Conservation (phyloP, 2,888 invertebrate genomes). For the Brenthis ino region DNA sequence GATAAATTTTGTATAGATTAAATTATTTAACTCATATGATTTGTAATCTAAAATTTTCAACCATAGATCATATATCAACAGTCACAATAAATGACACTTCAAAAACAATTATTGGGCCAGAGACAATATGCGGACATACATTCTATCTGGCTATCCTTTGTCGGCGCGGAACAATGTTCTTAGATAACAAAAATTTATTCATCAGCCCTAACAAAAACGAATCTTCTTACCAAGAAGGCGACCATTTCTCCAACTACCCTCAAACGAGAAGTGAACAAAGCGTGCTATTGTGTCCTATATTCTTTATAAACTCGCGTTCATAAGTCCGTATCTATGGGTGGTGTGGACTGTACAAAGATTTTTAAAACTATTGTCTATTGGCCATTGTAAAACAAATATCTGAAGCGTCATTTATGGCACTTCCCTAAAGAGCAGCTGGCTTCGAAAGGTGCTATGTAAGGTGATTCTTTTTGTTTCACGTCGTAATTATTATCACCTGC, state of each 20-base stretch:
- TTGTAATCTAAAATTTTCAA: neutral
- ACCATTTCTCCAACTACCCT: constrained; percentile 60
- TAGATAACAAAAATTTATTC: constrained; percentile 64
- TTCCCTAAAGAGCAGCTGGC: constrained; percentile 63
- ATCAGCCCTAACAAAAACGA: constrained; percentile 64
- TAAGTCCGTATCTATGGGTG: constrained; percentile 57
- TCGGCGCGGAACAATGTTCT: constrained; percentile 52
- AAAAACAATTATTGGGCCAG: constrained; percentile 33
- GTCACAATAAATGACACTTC: constrained; percentile 24
- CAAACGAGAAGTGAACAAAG: constrained; percentile 54
- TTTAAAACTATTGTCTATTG: constrained; percentile 50
- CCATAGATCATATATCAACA: constrained; percentile 9
- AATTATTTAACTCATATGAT: neutral
- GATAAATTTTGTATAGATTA: neutral
- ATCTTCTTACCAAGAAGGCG: constrained; percentile 62
- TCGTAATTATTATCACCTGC: constrained; percentile 70
- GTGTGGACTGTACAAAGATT: constrained; percentile 42
- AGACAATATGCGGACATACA: constrained; percentile 30
- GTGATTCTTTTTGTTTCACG: constrained; percentile 55
- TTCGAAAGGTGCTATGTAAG: constrained; percentile 48
- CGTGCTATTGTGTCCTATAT: constrained; percentile 53
- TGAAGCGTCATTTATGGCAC: constrained; percentile 68
- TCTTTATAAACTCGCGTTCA: constrained; percentile 44
- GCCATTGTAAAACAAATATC: constrained; percentile 62
- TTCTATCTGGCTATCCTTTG: constrained; percentile 41